These are phyloP conservation scores for Parauchenoglanis ngamensis DNA, from an alignment of 2,797 vertebrate genomes.

Conservation along the genomic window DNA sequence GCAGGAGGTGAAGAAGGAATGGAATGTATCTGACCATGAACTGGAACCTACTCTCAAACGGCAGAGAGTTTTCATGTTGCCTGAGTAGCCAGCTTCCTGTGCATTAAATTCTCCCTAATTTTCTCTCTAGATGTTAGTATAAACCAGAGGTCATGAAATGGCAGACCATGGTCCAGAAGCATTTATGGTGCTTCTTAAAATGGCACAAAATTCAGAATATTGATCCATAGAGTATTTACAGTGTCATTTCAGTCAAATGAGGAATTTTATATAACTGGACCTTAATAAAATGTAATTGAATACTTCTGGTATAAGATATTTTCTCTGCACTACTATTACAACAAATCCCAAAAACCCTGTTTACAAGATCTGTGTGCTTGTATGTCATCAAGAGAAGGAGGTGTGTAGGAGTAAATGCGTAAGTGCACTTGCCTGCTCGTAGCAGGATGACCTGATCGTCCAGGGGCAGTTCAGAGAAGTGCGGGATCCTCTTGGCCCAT, in stretches of 20 bases:
- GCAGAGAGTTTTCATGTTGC: background rate
- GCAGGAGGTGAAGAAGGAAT: background rate
- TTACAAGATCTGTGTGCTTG: background rate
- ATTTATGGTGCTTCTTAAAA: background rate
- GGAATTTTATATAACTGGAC: background rate
- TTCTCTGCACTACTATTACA: background rate
- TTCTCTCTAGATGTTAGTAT: background rate
- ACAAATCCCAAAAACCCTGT: background rate
- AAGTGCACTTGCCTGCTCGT: slow-evolving; percentile 82
- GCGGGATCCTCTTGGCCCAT: slow-evolving; percentile 96
- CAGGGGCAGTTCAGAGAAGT: slow-evolving; percentile 91
- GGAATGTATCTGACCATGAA: background rate
- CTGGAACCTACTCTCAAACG: background rate
- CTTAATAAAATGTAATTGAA: background rate
- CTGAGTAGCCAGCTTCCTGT: background rate
- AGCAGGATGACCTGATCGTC: slow-evolving; percentile 98
- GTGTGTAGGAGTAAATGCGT: slow-evolving; percentile 1
- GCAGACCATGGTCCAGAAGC: background rate
- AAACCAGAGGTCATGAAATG: background rate
- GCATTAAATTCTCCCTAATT: background rate
- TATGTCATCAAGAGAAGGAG: background rate
- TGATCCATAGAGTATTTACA: background rate
- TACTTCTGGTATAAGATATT: background rate
- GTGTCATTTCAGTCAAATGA: background rate
- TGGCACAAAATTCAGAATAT: background rate